Evolutionary conservation across 1,140 invertebrate species (phyloP).

Genomic region (Lordiphosa mommai): DNA sequence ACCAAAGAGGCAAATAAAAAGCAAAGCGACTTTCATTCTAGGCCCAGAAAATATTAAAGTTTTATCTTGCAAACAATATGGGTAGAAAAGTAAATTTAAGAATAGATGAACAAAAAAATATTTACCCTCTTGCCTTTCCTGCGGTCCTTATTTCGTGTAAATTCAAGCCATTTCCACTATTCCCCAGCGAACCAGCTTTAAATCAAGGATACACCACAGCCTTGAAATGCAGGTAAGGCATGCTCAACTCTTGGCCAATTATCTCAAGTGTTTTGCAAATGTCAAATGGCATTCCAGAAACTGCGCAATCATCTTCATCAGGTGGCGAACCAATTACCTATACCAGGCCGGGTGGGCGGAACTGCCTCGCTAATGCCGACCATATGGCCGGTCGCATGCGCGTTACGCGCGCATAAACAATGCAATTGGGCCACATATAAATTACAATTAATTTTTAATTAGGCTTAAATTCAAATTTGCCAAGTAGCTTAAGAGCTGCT

Average conservation of each 20-base stretch:
- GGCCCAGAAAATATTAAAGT: too few relatives aligned
- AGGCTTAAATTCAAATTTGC: slow-evolving; percentile 45
- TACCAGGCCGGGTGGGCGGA: slow-evolving; percentile 20
- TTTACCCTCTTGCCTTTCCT: too few relatives aligned
- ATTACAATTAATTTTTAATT: slow-evolving; percentile 71
- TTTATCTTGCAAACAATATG: too few relatives aligned
- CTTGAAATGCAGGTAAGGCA: too few relatives aligned
- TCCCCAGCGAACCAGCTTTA: background rate
- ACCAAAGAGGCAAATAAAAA: too few relatives aligned
- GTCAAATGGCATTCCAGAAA: background rate
- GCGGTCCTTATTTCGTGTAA: too few relatives aligned
- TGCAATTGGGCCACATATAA: slow-evolving; percentile 40
- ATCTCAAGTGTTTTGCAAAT: background rate
- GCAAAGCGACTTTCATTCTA: too few relatives aligned
- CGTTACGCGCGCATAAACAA: slow-evolving; percentile 12
- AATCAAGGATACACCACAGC: background rate
- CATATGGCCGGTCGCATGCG: slow-evolving; percentile 58
- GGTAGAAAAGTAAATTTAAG: too few relatives aligned
- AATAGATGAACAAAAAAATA: too few relatives aligned
- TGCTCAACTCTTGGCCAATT: too few relatives aligned
- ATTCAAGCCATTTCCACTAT: too few relatives aligned
- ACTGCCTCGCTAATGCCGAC: slow-evolving; percentile 19
- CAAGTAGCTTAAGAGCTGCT: slow-evolving; percentile 24
- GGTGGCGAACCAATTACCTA: slow-evolving; percentile 1
- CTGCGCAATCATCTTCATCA: background rate